Percentiles rank a stretch among this genome's conserved stretches.
These are phyloP conservation scores for Sesamia nonagrioides DNA, from an alignment of 1,140 invertebrate species.

Conservation along the genomic window DNA sequence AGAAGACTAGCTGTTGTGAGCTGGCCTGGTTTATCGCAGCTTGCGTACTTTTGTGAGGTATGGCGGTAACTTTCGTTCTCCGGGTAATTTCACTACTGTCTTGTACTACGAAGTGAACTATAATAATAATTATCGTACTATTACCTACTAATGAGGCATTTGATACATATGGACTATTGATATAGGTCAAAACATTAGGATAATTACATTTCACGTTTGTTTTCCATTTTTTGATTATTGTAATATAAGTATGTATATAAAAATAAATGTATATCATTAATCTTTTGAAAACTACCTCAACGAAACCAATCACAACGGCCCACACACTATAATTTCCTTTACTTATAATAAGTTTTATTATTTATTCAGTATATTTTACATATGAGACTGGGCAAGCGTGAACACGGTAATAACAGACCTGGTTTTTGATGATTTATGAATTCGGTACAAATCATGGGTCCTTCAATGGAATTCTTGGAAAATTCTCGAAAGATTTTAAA, in stretches of 20 bases:
- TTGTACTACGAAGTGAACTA: too few species aligned
- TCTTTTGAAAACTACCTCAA: slow-evolving; percentile 4
- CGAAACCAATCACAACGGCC: slow-evolving; percentile 34
- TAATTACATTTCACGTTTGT: not conserved
- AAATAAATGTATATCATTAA: slow-evolving; percentile 15
- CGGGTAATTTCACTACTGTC: too few species aligned
- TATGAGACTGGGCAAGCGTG: not conserved
- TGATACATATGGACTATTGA: not conserved
- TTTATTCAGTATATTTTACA: slow-evolving; percentile 1
- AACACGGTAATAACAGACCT: slow-evolving; percentile 4
- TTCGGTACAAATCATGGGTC: not conserved
- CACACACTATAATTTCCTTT: slow-evolving; percentile 6
- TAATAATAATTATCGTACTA: too few species aligned
- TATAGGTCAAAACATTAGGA: not conserved
- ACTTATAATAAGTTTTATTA: slow-evolving; percentile 4
- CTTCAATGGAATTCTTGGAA: not conserved
- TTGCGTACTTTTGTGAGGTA: too few species aligned
- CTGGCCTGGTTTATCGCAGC: too few species aligned
- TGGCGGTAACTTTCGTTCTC: too few species aligned
- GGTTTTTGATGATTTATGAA: slow-evolving; percentile 11
- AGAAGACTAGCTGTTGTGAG: too few species aligned
- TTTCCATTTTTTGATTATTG: not conserved
- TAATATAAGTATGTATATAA: not conserved
- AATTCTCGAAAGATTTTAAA: not conserved
- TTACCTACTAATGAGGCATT: slow-evolving; percentile 2